Conservation (phyloP, 1,140 invertebrate species). For the Drosophila neocordata region DNA sequence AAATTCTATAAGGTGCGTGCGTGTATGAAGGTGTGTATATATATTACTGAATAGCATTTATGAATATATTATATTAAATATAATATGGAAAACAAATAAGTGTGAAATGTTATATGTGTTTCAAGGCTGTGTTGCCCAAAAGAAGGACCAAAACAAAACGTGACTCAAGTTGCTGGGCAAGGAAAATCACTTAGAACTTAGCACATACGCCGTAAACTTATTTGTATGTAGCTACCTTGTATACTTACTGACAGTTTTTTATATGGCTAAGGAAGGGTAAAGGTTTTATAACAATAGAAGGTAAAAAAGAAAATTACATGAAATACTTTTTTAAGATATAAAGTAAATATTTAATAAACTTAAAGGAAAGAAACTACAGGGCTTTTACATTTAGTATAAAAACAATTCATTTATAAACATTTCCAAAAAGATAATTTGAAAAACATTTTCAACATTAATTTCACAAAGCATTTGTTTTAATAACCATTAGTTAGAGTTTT, state of each 20-base stretch:
- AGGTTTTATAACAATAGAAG: not conserved
- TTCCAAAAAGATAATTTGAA: no score
- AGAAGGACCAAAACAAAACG: conserved; percentile 53
- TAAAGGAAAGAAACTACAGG: no score
- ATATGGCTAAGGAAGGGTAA: not conserved
- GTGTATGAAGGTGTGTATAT: conserved; percentile 20
- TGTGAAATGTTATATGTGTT: conserved; percentile 49
- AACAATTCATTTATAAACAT: no score
- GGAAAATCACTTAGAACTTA: conserved; percentile 2
- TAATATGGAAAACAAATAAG: conserved; percentile 31
- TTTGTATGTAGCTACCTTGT: not conserved
- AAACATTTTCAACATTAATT: not conserved
- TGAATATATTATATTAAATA: not conserved
- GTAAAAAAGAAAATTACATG: not conserved
- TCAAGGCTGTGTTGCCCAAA: conserved; percentile 42
- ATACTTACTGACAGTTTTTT: not conserved
- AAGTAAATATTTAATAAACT: no score
- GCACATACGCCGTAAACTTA: not conserved
- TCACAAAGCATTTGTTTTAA: not conserved
- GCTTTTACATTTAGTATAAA: no score
- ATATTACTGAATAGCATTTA: not conserved
- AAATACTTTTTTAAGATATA: no score
- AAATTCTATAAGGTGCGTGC: conserved; percentile 29
- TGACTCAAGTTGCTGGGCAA: conserved; percentile 10
- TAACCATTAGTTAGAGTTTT: not conserved